These are phyloP conservation scores for Thermophis baileyi DNA, from an alignment of 2,113 vertebrate species.

Conservation along the genomic window DNA sequence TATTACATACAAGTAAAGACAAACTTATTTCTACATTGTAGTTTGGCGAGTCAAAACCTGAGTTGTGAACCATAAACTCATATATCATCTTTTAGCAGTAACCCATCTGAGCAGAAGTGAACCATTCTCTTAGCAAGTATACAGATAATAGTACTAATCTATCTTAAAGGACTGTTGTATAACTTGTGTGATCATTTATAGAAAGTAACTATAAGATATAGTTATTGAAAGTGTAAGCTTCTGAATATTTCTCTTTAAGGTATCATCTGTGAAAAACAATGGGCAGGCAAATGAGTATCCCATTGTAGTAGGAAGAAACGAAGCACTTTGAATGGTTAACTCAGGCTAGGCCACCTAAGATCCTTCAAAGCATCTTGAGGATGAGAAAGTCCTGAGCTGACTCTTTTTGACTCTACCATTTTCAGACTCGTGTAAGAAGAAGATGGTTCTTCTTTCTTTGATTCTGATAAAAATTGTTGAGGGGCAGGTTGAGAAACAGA, in stretches of 20 bases:
- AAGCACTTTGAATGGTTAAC: neutral
- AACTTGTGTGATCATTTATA: neutral
- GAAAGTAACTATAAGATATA: neutral
- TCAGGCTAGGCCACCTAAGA: neutral
- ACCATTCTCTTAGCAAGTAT: neutral
- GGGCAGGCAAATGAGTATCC: neutral
- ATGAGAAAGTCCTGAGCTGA: neutral
- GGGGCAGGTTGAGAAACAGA: neutral
- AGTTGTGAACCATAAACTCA: neutral
- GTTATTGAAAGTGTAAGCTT: neutral
- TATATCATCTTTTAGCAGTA: neutral
- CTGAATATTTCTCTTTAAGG: neutral
- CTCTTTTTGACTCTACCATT: neutral
- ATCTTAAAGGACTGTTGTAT: neutral
- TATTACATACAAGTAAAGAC: neutral
- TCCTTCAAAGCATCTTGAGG: neutral
- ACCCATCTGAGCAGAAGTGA: neutral
- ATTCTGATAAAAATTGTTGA: neutral
- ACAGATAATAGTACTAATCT: neutral
- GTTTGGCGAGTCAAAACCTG: neutral
- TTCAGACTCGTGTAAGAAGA: neutral
- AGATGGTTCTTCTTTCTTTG: neutral
- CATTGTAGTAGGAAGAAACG: neutral
- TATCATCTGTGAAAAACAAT: neutral
- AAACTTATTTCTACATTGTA: neutral